Evolutionary conservation across 1,140 invertebrate species (phyloP), one percentile per base, ranked within the genome.

Genomic region (Platorchestia sp.): DNA sequence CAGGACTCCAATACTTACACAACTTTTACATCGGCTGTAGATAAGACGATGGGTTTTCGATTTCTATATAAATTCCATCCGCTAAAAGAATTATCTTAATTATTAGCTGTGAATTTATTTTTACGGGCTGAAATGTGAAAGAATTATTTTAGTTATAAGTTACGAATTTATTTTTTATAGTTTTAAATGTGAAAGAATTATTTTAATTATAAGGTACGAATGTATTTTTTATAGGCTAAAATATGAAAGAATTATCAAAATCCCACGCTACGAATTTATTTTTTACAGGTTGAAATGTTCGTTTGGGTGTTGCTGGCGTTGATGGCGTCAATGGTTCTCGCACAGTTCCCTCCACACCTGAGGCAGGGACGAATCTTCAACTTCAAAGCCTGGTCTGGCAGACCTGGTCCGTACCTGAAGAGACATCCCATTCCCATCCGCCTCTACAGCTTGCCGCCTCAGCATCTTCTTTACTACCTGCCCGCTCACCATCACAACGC

Each of bases 381-480:
- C 91, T 93, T 93, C 45, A 45, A 44, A n/a, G 45, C 43, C n/a
- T 93, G 91, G 91, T 93, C 91, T 47, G 91, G 91, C 1, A 14
- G 91, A 47, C 91, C 36, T 16, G 91, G 91, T 6, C 91, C 91
- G 0, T 93, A 45, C 40, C 44, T 93, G 91, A 93, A 47, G 45
- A 6, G 91, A 22, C 91, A 93, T 93, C 91, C 91, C 40, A 47
- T 47, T 45, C 91, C 91, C 10, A 93, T 93, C 0, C 91, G 91
- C 43, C 91, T 93, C 44, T 93, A 93, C 91, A 42, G 44, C 16
- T 44, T 47, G 0, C 44, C 41, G 19, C 91, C 91, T 10, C 45
- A 7, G 3, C 91, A 93, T 7, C 40, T 93, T 36, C 44, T 27
- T 45, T 45, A 47, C 43, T 47, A 10, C 5, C 1, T 47, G 22